A percentile compares a stretch with the other conserved stretches of the same genome.
phyloP scores from a whole-genome alignment of 2,888 invertebrate genomes.

The Thymelicus lineola region DNA sequence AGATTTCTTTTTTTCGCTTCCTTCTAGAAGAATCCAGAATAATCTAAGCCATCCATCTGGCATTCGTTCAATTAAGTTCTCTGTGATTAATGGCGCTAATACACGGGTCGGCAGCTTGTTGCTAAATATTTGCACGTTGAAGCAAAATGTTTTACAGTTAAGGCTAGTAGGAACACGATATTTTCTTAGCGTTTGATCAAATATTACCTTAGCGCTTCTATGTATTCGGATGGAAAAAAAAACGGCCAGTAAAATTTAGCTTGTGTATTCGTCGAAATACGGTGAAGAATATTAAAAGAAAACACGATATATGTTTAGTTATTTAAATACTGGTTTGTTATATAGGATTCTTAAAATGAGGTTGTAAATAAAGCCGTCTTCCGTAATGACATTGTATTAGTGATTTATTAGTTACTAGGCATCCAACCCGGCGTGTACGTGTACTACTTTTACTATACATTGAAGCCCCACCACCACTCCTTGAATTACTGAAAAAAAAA shows the following conservation, averaged over 20 bases:
- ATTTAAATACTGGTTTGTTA: no score
- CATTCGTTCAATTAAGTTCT: constrained; percentile 72
- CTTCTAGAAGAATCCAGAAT: constrained; percentile 8
- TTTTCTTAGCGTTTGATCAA: constrained; percentile 20
- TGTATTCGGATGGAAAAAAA: background rate
- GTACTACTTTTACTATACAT: no score
- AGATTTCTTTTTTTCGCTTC: background rate
- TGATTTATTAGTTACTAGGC: no score
- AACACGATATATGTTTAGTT: no score
- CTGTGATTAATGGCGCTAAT: constrained; percentile 69
- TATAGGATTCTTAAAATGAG: no score
- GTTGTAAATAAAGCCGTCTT: no score
- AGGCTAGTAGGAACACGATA: constrained; percentile 26
- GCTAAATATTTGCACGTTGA: constrained; percentile 29
- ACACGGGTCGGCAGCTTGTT: constrained; percentile 46
- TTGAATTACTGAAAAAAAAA: background rate
- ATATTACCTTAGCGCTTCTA: constrained; percentile 24
- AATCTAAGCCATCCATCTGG: constrained; percentile 7
- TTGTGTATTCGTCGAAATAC: no score
- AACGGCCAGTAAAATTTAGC: background rate
- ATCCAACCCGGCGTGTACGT: no score
- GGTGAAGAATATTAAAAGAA: no score
- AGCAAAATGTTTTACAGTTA: constrained; percentile 29
- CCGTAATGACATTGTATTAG: no score
- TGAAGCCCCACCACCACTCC: no score